Evolutionary conservation across 2,888 invertebrate genomes (phyloP), one percentile per base, ranked within the genome.

Genomic region (Stenotaenia linearis): DNA sequence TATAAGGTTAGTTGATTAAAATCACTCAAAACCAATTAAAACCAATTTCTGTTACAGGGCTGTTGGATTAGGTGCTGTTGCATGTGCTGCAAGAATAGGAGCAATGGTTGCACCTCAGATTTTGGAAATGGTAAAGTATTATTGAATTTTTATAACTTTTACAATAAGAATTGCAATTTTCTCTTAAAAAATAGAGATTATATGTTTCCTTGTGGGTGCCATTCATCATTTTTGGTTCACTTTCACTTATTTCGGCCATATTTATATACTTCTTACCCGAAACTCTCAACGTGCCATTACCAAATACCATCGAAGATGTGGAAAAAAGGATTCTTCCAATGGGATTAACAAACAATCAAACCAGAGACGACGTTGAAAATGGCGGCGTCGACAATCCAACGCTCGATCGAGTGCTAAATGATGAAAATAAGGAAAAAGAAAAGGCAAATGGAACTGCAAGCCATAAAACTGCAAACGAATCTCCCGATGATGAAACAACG

Each of bases 41-140:
- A 75, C n/a, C 4, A 18, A 56, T n/a, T 23, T 50, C 15, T 28
- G 45, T 79, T 80, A 23, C 7, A 79, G 82, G 23, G 81, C 82
- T 1, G 78, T 81, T 12, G 82, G 81, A 2, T 82, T 87, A 45
- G 89, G 89, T 30, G 83, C 88, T 10, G 89, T 89, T 83, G 86
- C 87, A 1, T 86, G 87, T 83, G 86, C 87, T 82, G 87, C 87
- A 4, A 85, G 88, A 81, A 84, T 88, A 15, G 89, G 89, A 0
- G 88, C 87, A 76, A 85, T 89, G 40, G 83, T 88, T 23, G 87
- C 88, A 23, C 87, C 88, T 12, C 87, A 88, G 82, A 84, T 85
- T 28, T 82, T 81, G n/a, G 81, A 86, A 56, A 82, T 86, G 82
- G 83, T 83, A 79, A 81, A 80, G 37, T 78, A 80, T 23, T 76